These are phyloP conservation scores for Vidua macroura DNA, from an alignment of 2,113 vertebrate genomes.

Conservation along the genomic window DNA sequence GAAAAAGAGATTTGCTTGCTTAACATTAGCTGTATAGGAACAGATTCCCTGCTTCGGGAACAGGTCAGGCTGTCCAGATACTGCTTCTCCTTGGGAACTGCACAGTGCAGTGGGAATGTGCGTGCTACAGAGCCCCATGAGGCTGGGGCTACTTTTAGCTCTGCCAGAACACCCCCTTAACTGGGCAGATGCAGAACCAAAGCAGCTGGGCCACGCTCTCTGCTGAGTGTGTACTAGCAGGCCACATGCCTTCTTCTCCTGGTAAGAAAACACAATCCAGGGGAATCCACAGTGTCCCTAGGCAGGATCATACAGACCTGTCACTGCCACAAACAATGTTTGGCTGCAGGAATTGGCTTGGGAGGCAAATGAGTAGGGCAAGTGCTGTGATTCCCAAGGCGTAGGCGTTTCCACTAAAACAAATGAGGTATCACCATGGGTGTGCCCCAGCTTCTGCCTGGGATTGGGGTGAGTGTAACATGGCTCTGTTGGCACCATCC, in stretches of 20 bases:
- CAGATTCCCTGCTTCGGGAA: not conserved
- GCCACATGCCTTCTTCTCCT: rapidly evolving
- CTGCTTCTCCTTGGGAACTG: rapidly evolving
- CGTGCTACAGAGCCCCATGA: not conserved
- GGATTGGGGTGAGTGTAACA: not conserved
- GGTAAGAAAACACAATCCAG: not conserved
- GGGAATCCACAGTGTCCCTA: not conserved
- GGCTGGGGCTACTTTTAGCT: not conserved
- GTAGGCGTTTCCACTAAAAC: not conserved
- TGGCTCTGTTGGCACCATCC: not conserved
- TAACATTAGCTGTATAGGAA: rapidly evolving
- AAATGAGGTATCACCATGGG: not conserved
- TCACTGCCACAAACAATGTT: not conserved
- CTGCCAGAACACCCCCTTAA: rapidly evolving
- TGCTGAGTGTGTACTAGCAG: not conserved
- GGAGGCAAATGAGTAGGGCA: not conserved
- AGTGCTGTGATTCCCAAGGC: not conserved
- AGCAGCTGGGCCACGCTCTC: rapidly evolving
- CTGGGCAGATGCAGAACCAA: not conserved
- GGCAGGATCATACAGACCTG: not conserved
- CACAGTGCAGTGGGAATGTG: rapidly evolving
- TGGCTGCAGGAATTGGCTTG: not conserved
- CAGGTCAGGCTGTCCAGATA: not conserved
- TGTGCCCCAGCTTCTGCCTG: not conserved
- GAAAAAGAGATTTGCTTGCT: not conserved